phyloP scores from a whole-genome alignment of 2,888 invertebrate species.

The Campoplex nolae region DNA sequence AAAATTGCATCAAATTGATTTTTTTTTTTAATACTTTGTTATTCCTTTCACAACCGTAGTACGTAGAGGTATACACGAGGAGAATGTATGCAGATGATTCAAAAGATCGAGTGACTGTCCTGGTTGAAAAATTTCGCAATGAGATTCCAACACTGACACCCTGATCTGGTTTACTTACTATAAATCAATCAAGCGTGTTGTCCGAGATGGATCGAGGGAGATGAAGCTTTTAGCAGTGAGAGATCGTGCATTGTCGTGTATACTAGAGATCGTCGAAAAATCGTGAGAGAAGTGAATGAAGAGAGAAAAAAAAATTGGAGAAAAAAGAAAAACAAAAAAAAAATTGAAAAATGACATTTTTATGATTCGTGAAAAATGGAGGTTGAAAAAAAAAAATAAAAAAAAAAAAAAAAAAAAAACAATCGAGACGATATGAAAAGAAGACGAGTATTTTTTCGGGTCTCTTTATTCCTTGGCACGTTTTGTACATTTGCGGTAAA shows the following conservation, averaged over 20 bases:
- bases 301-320: not conserved
- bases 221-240: slow-evolving; percentile 40
- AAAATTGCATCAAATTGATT: not conserved
- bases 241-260: slow-evolving; percentile 44
- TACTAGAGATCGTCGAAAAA: slow-evolving; percentile 10
- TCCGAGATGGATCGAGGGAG: slow-evolving; percentile 48
- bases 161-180: slow-evolving; percentile 83
- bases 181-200: slow-evolving; percentile 74
- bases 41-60: not conserved
- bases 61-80: not conserved
- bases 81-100: not conserved
- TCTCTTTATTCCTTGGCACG: not conserved
- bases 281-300: not conserved
- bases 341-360: not conserved
- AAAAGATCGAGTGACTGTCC: slow-evolving; percentile 2
- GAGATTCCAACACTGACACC: slow-evolving; percentile 77
- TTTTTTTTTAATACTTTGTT: not conserved
- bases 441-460: not conserved
- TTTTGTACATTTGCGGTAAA: not conserved
- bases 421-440: not conserved
- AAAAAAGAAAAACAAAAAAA: not conserved
- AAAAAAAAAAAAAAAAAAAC: no score
- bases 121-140: slow-evolving; percentile 73
- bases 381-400: not conserved
- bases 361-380: not conserved